Evolutionary conservation across 2,113 vertebrate genomes (phyloP).

Genomic region (Sebastes fasciatus): DNA sequence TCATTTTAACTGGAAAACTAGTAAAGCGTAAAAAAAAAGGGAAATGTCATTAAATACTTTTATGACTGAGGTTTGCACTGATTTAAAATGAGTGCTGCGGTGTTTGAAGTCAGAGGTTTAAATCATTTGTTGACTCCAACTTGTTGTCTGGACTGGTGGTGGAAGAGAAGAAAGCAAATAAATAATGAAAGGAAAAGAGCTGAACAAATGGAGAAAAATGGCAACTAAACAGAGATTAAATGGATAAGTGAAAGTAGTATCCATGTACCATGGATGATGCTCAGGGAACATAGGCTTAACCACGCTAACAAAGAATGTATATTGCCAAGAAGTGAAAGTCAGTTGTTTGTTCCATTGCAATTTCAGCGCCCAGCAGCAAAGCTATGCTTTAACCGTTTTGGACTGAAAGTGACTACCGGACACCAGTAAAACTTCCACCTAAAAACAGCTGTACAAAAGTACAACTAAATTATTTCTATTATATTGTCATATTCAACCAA

Average conservation of each 20-base stretch:
- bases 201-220: not conserved
- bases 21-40: conserved; percentile 37
- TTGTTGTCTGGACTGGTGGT: not conserved
- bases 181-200: conserved; percentile 15
- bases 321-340: no score
- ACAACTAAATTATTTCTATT: no score
- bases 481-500: no score
- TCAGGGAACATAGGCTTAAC: no score
- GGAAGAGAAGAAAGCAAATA: conserved; percentile 19
- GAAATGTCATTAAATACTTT: conserved; percentile 44
- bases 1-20: conserved; percentile 40
- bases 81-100: conserved; percentile 36
- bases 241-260: not conserved
- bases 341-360: no score
- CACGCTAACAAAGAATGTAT: no score
- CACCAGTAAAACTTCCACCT: no score
- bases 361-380: no score
- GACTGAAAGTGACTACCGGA: no score
- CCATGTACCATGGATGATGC: no score
- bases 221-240: not conserved
- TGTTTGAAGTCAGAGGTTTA: conserved; percentile 45
- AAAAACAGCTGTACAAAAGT: no score
- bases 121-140: conserved; percentile 45
- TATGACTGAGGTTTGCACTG: conserved; percentile 41
- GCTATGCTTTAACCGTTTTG: no score